Evolutionary conservation across 2,113 vertebrate species (phyloP).

Genomic region (Calyptommatus sinebrachiatus): DNA sequence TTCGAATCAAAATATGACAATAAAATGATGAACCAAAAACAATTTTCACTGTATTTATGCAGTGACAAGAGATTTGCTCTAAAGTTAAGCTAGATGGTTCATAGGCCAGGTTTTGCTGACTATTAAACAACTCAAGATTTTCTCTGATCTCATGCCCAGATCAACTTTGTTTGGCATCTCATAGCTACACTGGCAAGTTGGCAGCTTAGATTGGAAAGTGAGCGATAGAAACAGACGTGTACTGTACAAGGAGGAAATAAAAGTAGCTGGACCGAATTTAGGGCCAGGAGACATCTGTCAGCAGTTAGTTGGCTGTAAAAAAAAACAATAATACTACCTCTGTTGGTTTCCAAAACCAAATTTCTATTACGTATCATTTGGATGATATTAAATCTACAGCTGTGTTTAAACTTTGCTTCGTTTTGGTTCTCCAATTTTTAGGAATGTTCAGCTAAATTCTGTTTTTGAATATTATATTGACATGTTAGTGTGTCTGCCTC

Average conservation of each 20-base stretch:
- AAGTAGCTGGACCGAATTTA: background rate
- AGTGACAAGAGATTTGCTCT: background rate
- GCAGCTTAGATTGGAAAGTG: background rate
- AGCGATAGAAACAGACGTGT: background rate
- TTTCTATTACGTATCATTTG: background rate
- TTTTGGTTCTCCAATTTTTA: too few species aligned
- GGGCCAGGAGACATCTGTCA: background rate
- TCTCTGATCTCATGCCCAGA: background rate
- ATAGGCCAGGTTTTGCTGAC: background rate
- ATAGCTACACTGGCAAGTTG: background rate
- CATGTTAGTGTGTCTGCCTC: too few species aligned
- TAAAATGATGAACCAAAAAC: too few species aligned
- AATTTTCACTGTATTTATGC: too few species aligned
- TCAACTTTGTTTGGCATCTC: background rate
- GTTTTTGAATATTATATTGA: too few species aligned
- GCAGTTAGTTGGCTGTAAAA: background rate
- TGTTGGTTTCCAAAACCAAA: background rate
- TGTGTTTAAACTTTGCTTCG: background rate
- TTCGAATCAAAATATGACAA: too few species aligned
- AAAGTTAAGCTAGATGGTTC: background rate
- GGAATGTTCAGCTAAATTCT: too few species aligned
- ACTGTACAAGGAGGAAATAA: background rate
- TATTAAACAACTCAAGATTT: background rate
- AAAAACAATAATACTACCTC: background rate
- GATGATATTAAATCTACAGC: background rate